Evolutionary conservation across 2,113 vertebrate species (phyloP), one percentile per base, ranked within the genome.

Genomic region (Pionites leucogaster): DNA sequence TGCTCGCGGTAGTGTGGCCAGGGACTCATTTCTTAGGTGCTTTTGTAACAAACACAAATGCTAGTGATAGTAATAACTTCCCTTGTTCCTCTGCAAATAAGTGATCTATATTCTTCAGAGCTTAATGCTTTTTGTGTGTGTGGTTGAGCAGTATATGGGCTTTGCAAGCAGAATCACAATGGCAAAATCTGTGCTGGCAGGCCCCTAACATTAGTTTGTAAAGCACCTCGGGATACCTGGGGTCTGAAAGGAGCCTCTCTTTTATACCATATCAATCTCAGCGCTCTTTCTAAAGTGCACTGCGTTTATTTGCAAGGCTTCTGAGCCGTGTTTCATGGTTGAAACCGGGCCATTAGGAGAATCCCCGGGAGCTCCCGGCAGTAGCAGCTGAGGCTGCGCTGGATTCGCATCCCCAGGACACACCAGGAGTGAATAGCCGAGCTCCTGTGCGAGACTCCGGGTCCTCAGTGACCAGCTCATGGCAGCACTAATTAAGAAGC

Each of bases 401-500:
- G 94, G 80, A 67, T 78, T 39, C 3, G 3, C 76, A 5, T 86
- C 86, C 77, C 83, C 53, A 2, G 88, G 88, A 79, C 17, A n/a
- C 3, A 2, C 31, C 2, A 11, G 84, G 13, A 87, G 78, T 46
- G 92, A 93, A 81, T 7, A 23, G 72, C 88, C 3, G 24, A 76
- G 84, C 95, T 92, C 44, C 78, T 65, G 33, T 28, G 6, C 6
- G 7, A 27, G 65, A 24, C 74, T 91, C 64, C 92, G 65, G 68
- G 7, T 81, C 84, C 63, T 22, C 2, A 17, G 91, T 93, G 93
- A 91, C 93, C 94, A 60, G 62, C 77, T 90, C 79, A 1, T 47
- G 85, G 14, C 77, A 72, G 91, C 91, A 84, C 92, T 95, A 93
- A 95, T 94, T 95, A 95, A 82, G 84, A 37, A 95, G 76, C 91